Evolutionary conservation across 2,113 vertebrate genomes (phyloP), one percentile per base, ranked within the genome.

Genomic region (Apodemus speciosus): DNA sequence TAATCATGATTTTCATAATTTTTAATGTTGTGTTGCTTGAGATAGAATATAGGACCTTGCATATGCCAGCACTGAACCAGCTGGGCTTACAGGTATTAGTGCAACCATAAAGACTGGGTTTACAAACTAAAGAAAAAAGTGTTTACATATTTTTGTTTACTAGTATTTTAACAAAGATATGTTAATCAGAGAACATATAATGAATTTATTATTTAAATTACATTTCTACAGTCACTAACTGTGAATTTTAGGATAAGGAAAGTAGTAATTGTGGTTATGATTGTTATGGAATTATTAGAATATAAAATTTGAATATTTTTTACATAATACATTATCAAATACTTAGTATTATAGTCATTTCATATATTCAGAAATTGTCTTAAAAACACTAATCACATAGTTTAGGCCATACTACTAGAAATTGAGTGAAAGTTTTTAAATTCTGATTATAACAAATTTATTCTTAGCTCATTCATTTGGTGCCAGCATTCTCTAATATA

Each of bases 361-460:
- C 89, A 72, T 71, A 4, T 72, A 81, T 38, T 90, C 58, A 40
- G 11, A 88, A 93, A 68, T 56, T 64, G 30, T 60, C 71, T 77
- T 81, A 79, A 79, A 79, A 58, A 6, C 21, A 38, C 23, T 9
- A 83, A 75, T 38, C 40, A 89, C 73, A 43, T 77, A 91, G 15
- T 71, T 91, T 75, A 93, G 30, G 27, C 89, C 35, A 90, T 27
- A 53, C 9, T 71, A 46, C 43, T 85, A 83, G 38, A 93, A 94
- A 95, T 66, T 92, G 21, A 92, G 16, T 51, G 46, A 87, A 56
- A 89, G 90, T 30, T 76, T 72, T 81, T 23, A 91, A 75, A 80
- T 56, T 84, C 83, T 84, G 38, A 77, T 81, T 86, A 89, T 90
- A 79, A 14, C 4, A 88, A 90, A 88, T 20, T 90, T 87, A 89